Evolutionary conservation across 2,888 invertebrate genomes (phyloP).

Genomic region (Nomada hirtipes): DNA sequence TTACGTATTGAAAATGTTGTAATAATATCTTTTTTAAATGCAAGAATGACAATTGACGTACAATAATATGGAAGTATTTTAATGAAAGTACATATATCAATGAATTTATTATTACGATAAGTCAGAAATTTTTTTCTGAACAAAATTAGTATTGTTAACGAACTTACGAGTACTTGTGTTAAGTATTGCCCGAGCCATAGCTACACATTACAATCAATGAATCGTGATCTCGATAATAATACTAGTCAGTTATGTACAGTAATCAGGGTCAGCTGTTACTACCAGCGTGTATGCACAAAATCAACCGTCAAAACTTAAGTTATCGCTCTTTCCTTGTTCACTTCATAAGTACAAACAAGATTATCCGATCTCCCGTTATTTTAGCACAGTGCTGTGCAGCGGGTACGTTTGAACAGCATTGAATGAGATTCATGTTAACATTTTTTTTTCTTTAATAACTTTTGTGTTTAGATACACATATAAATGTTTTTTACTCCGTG

Average conservation of each 20-base stretch:
- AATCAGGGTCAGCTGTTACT: slow-evolving; percentile 25
- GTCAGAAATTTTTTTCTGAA: background rate
- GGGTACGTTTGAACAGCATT: too few relatives aligned
- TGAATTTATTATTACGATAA: background rate
- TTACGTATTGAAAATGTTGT: too few relatives aligned
- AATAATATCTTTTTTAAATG: background rate
- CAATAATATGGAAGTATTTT: background rate
- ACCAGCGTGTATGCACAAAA: slow-evolving; percentile 11
- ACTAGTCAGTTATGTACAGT: background rate
- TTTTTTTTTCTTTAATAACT: too few relatives aligned
- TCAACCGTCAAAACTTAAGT: slow-evolving; percentile 13
- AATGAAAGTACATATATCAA: background rate
- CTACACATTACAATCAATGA: slow-evolving; percentile 69
- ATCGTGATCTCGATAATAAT: slow-evolving; percentile 1
- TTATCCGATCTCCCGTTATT: too few relatives aligned
- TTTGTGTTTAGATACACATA: too few relatives aligned
- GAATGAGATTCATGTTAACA: too few relatives aligned
- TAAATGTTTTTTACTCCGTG: too few relatives aligned
- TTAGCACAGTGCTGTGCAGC: too few relatives aligned
- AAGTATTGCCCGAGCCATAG: slow-evolving; percentile 73
- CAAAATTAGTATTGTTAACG: slow-evolving; percentile 11
- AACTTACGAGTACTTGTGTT: slow-evolving; percentile 71
- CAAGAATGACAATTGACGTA: background rate
- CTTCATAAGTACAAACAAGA: too few relatives aligned
- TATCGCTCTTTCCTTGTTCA: too few relatives aligned